These are phyloP conservation scores for Semnornis frantzii DNA, from an alignment of 2,113 vertebrate genomes.

Conservation along the genomic window DNA sequence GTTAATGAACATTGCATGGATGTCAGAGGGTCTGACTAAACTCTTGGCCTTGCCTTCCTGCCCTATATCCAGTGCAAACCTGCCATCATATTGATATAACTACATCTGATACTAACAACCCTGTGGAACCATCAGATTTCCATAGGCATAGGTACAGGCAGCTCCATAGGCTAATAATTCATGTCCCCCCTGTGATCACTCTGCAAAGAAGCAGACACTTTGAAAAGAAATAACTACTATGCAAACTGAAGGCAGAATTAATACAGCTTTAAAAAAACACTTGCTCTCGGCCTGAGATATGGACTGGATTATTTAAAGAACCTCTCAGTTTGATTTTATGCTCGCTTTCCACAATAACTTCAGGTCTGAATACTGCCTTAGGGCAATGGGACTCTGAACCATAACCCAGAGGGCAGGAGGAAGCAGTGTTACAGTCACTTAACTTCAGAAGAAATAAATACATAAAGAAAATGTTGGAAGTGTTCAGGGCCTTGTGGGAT, in stretches of 20 bases:
- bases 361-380: neutral
- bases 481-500: neutral
- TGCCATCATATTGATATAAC: neutral
- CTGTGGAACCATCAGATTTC: neutral
- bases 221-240: neutral
- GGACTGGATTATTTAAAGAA: neutral
- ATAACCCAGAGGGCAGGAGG: neutral
- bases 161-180: neutral
- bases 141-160: neutral
- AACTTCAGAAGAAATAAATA: neutral
- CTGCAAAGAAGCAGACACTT: neutral
- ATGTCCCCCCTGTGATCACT: neutral
- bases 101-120: neutral
- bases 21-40: neutral
- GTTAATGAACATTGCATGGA: fast-evolving
- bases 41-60: neutral
- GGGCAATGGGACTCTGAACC: neutral
- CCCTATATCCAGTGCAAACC: neutral
- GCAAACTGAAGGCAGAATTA: neutral
- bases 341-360: neutral
- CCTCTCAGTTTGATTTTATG: neutral
- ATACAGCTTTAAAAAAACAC: neutral
- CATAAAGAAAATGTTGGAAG: neutral
- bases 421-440: neutral
- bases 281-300: neutral